These are phyloP conservation scores for Parambassis ranga DNA, from an alignment of 2,797 vertebrate species.

Conservation along the genomic window DNA sequence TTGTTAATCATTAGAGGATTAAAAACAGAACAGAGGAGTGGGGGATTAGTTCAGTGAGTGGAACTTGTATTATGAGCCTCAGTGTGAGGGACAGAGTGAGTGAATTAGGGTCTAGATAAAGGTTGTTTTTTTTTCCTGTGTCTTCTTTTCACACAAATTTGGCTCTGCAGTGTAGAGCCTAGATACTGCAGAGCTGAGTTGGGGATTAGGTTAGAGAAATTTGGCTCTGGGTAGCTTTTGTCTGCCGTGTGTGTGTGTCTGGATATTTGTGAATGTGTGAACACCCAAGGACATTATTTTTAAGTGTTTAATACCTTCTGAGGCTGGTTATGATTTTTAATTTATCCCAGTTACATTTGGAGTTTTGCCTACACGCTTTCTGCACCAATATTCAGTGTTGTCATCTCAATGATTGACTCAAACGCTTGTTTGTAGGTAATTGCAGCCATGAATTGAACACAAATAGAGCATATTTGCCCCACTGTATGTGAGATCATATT, in stretches of 20 bases:
- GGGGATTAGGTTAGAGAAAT: slow-evolving; percentile 65
- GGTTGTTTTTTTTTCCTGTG: slow-evolving; percentile 33
- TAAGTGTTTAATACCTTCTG: slow-evolving; percentile 37
- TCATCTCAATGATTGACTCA: neutral
- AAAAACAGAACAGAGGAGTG: slow-evolving; percentile 43
- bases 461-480: neutral
- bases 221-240: slow-evolving; percentile 58
- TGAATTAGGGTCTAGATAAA: slow-evolving; percentile 55
- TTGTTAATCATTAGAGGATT: slow-evolving; percentile 65
- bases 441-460: too few species aligned
- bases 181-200: slow-evolving; percentile 53
- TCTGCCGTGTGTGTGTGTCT: slow-evolving; percentile 34
- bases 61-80: slow-evolving; percentile 56
- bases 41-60: slow-evolving; percentile 61
- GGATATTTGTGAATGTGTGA: slow-evolving; percentile 8
- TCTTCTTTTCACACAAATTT: slow-evolving; percentile 56
- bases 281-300: slow-evolving; percentile 26
- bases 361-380: slow-evolving; percentile 9
- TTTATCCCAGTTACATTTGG: slow-evolving; percentile 20
- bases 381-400: neutral
- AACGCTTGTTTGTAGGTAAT: neutral
- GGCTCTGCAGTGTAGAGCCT: slow-evolving; percentile 45
- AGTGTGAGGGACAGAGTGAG: slow-evolving; percentile 21
- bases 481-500: neutral
- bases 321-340: slow-evolving; percentile 38